These are phyloP conservation scores for Benthosema pterotum DNA, from an alignment of 2,797 vertebrate genomes.

Conservation along the genomic window DNA sequence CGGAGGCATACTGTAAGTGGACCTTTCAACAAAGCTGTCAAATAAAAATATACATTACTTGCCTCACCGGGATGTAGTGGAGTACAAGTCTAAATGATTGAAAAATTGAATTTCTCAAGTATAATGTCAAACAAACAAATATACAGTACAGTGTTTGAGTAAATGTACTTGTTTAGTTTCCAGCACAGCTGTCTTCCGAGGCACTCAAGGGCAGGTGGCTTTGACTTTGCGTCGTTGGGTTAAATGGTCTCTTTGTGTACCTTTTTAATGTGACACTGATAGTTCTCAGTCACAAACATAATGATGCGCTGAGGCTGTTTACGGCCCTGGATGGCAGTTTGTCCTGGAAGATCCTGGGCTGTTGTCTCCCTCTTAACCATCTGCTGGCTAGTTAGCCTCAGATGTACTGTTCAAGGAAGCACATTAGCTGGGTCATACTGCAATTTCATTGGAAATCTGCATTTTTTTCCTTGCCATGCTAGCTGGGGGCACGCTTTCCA, in stretches of 20 bases:
- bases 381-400: constrained; percentile 48
- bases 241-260: constrained; percentile 61
- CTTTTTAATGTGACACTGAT: constrained; percentile 61
- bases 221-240: constrained; percentile 27
- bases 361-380: constrained; percentile 61
- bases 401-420: constrained; percentile 31
- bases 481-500: constrained; percentile 17
- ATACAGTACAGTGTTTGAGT: too few species aligned
- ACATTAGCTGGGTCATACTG: constrained; percentile 33
- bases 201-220: constrained; percentile 52
- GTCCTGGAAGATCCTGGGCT: constrained; percentile 45
- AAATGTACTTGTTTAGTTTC: too few species aligned
- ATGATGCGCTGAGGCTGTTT: constrained; percentile 60
- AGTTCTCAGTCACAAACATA: constrained; percentile 55
- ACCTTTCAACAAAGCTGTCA: too few species aligned
- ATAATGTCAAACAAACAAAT: too few species aligned
- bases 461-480: constrained; percentile 43
- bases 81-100: too few species aligned
- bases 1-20: too few species aligned
- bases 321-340: constrained; percentile 48
- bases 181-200: not conserved
- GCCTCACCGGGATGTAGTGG: too few species aligned
- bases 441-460: constrained; percentile 29
- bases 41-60: too few species aligned
- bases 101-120: too few species aligned